Base-by-base conservation (phyloP, 2,888 invertebrate species). In the Pandemis corylana region DNA sequence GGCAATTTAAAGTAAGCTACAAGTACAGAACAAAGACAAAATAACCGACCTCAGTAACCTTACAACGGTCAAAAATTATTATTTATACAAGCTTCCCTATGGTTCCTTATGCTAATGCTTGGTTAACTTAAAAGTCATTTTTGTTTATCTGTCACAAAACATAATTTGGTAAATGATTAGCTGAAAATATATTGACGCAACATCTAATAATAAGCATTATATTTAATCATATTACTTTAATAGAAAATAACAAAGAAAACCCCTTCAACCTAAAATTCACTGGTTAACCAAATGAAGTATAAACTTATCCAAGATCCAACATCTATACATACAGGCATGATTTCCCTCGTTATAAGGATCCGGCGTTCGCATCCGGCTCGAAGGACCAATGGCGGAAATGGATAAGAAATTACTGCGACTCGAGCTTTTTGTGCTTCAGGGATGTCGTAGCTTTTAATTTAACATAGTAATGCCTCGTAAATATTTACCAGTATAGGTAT, bases 301-400 rank as follows among this genome's bases (percentile, higher is more conserved):
- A 66, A 69, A 66, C 66, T 68, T 44, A 49, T 70, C 56, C 67
- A 56, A 63, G 63, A 65, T 66, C 71, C 42, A 53, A 46, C 59
- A 70, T 70, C 59, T 76, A 79, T 77, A 77, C 80, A 80, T 76
- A 77, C 68, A 77, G 64, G 49, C 49, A 76, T 80, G 82, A 83
- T 82, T 83, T 85, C 87, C 87, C 89, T 93, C 91, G 90, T 93
- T 92, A 93, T 84, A 84, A 85, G 84, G 82, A 87, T 90, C 90
- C 92, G 90, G 79, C 81, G 78, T 79, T 82, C 82, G 83, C 80
- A 85, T 92, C 92, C 91, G 92, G 87, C 83, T 85, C 85, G 85
- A 82, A 89, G 89, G 88, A 88, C 88, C 89, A 85, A 86, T 84
- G 79, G 80, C 89, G 90, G 91, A 92, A 88, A 87, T 86, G 85